Percentiles rank a stretch among this genome's conserved stretches.
These are phyloP conservation scores for Orchesella flavescens DNA, from an alignment of 2,888 invertebrate species.

Conservation along the genomic window DNA sequence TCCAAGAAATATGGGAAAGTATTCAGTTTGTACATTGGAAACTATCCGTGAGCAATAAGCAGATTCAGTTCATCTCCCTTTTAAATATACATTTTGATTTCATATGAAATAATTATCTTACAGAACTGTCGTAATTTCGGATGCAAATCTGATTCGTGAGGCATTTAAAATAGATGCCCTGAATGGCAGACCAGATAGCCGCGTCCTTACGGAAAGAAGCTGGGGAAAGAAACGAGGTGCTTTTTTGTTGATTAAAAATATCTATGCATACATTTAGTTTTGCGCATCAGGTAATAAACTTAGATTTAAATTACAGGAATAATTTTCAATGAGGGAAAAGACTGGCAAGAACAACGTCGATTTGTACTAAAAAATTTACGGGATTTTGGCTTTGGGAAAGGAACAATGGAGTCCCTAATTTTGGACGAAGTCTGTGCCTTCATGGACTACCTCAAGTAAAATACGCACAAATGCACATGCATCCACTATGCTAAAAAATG, in stretches of 20 bases:
- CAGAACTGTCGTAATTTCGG: constrained; percentile 26
- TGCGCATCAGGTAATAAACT: too few species aligned
- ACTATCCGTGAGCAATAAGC: constrained; percentile 34
- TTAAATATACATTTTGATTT: neutral
- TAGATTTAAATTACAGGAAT: constrained; percentile 36
- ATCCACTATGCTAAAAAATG: constrained; percentile 3
- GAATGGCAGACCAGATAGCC: constrained; percentile 18
- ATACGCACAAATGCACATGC: constrained; percentile 23
- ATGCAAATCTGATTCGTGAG: constrained; percentile 27
- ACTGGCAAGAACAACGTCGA: constrained; percentile 56
- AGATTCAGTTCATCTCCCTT: neutral
- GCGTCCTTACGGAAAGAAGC: constrained; percentile 28
- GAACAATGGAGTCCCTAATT: constrained; percentile 35
- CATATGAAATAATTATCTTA: neutral
- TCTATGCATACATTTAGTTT: neutral
- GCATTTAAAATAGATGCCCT: constrained; percentile 33
- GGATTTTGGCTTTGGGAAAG: constrained; percentile 60
- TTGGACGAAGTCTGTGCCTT: constrained; percentile 34
- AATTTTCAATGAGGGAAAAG: constrained; percentile 55
- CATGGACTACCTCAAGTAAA: constrained; percentile 46
- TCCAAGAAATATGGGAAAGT: constrained; percentile 39
- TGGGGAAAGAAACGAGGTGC: constrained; percentile 42
- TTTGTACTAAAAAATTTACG: constrained; percentile 58
- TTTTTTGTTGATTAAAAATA: neutral
- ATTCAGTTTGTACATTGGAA: constrained; percentile 34